Base-by-base conservation (phyloP, 2,797 vertebrate genomes). In the Scolopax bukidnonensis region DNA sequence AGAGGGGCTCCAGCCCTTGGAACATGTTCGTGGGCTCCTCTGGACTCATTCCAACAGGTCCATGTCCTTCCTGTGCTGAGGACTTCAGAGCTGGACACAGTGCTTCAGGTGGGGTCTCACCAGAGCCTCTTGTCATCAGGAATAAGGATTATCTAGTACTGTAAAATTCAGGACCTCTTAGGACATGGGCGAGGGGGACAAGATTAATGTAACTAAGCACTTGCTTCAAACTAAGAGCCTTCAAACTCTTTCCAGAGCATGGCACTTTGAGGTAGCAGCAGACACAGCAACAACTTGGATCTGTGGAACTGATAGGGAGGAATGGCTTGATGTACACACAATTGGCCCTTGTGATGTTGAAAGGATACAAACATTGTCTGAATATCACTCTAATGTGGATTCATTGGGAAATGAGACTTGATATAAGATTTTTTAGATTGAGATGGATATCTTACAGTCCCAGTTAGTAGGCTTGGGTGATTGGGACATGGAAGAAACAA, bases 141-240 rank as follows among this genome's bases (percentile, higher is more conserved):
- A 50, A 7, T 27, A 41, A 81, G 50, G 17, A 40, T 48, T 61
- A 53, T 33, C 8, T 47, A 30, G 18, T 47, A 27, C 21, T 28
- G 45, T 53, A 50, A 64, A 2, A 3, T 28, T 32, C 23, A 10
- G 11, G 14, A 67, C 7, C 17, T 41, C 7, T 20, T 36, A 61
- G 25, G 18, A n/a, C 2, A 4, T 15, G 25, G 25, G 2, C 2
- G 2, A 63, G 33, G 9, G 25, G 10, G 19, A 24, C 19, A 23
- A 28, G 24, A 9, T 30, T 32, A 36, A 21, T 18, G 76, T 47
- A 41, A 65, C 12, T 30, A 28, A 63, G 16, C 32, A 24, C 50
- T 84, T 78, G 10, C 36, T 86, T 82, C 36, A 36, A 36, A 36
- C 36, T 36, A 36, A 36, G 36, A 36, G 11, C 30, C 68, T 84